Evolutionary conservation across 2,888 invertebrate species (phyloP), one percentile per base, ranked within the genome.

Genomic region (Hyalella azteca): DNA sequence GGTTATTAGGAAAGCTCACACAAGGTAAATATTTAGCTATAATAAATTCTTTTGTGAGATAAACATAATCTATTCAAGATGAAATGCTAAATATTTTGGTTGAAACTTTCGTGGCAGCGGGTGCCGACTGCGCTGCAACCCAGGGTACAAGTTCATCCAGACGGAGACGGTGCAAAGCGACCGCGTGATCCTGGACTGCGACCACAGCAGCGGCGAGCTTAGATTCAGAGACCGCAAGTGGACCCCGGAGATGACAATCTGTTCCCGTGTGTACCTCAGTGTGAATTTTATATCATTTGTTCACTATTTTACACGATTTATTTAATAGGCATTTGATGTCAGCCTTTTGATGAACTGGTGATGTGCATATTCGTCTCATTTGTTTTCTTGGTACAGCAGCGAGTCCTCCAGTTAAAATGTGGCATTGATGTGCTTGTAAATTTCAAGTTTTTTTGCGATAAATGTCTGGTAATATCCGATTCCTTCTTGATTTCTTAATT

Each of bases 61-160:
- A 45, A 45, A 1, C 11, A 45, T 45, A 45, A 11, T 45, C 45
- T 45, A 45, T 45, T 45, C 45, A 45, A 50, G 22, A 49, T 49
- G 15, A 49, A 50, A 50, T 50, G 1, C 22, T 7, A 19, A 2
- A 22, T 22, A 7, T 22, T 13, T 22, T 1, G 7, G 22, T 2
- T 50, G 15, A 26, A 73, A 32, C 11, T 19, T 36, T 73, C 40
- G n/a, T n/a, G n/a, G 29, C 75, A 75, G 75, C 36, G 75, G 75
- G 9, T 75, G 75, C 36, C 75, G 75, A 40, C 3, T 75, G 75
- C 75, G 75, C 36, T 75, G 75, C 36, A 3, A 4, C 11, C 75
- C 75, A 3, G 75, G 75, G 26, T 75, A 41, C 75, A 41, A 75
- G 26, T 75, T 75, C 75, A 75, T 75, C 26, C 22, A 22, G 40